Percentiles rank a stretch among this genome's conserved stretches.
These are phyloP conservation scores for Emydura subglobosa DNA, from an alignment of 2,113 vertebrate genomes.

Conservation along the genomic window DNA sequence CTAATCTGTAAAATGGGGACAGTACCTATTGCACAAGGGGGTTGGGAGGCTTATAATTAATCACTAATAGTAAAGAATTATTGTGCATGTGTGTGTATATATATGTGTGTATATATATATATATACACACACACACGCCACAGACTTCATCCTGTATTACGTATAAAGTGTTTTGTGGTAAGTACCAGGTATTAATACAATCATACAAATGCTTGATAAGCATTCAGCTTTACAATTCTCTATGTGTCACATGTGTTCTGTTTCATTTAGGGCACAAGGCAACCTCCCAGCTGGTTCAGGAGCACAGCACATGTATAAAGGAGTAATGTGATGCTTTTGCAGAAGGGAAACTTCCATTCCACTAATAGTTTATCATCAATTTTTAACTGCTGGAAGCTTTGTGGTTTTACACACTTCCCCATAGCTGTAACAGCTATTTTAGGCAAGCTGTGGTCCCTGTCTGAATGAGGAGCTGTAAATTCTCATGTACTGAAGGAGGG, in stretches of 20 bases:
- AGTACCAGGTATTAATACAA: neutral
- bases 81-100: neutral
- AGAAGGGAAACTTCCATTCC: neutral
- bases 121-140: neutral
- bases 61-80: neutral
- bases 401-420: conserved; percentile 31
- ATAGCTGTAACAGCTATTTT: conserved; percentile 18
- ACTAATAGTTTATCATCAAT: neutral
- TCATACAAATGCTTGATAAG: neutral
- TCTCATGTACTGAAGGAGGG: neutral
- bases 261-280: neutral
- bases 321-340: rapidly evolving
- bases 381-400: conserved; percentile 15
- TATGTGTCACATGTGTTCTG: neutral
- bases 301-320: neutral
- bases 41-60: neutral
- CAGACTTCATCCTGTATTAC: neutral
- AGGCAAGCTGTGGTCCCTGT: neutral
- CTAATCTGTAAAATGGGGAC: neutral
- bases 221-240: too few relatives aligned
- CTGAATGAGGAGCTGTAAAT: neutral
- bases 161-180: neutral
- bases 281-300: neutral
- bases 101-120: neutral
- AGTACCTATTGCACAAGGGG: neutral